Evolutionary conservation across 2,888 invertebrate genomes (phyloP).

Genomic region (Pseudococcus jackbeardsleyi): DNA sequence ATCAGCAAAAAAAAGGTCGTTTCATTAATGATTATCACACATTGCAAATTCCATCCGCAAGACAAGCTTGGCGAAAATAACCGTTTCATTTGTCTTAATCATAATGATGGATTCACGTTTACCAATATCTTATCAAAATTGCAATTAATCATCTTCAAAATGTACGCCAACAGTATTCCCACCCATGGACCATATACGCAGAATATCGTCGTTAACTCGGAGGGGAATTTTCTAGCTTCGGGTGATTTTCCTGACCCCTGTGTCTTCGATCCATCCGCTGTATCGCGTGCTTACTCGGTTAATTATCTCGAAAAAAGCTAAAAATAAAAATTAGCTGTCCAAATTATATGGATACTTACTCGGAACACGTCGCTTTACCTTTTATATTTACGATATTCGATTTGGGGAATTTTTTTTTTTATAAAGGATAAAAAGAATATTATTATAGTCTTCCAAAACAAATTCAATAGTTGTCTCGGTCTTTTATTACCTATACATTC

Average conservation of each 20-base stretch:
- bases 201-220: neutral
- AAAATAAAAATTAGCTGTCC: neutral
- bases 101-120: neutral
- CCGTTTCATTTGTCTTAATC: neutral
- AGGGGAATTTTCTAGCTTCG: neutral
- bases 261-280: neutral
- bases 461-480: neutral
- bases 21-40: neutral
- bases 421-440: too few relatives aligned
- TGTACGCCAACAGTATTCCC: neutral
- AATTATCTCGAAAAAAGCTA: neutral
- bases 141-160: slow-evolving; percentile 9
- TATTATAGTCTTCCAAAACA: neutral
- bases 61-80: neutral
- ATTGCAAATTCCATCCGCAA: neutral
- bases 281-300: neutral
- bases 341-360: neutral
- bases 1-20: too few relatives aligned
- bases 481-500: neutral
- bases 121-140: neutral
- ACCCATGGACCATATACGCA: neutral
- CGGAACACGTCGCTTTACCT: neutral
- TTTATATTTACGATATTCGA: too few relatives aligned
- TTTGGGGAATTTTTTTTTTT: neutral
- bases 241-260: neutral